Evolutionary conservation across 2,797 vertebrate species (phyloP), one percentile per base, ranked within the genome.

Genomic region (Morus bassanus): DNA sequence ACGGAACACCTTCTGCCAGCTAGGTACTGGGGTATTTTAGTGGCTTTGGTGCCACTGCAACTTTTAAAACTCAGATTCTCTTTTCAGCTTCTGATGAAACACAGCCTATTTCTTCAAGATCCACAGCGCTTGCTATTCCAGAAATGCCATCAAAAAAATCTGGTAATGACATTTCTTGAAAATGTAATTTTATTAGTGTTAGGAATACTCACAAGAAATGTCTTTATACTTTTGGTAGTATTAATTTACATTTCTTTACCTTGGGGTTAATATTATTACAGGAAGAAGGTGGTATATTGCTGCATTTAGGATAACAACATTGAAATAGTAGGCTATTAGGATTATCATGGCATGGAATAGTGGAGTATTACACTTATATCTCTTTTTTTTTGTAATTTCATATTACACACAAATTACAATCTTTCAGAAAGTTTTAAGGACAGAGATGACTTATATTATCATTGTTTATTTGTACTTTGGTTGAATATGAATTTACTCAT

Each of bases 21-120:
- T 59, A 51, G 14, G 28, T 13, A 30, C 31, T 39, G 21, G 19
- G 28, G 19, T 60, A 61, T 78, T 73, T 61, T 65, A 65, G 53
- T n/a, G 17, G 46, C 27, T 63, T 81, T 64, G 27, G 46, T 78
- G 50, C 19, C 69, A 63, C 43, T 57, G 54, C 43, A 68, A 35
- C 27, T 74, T 83, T 51, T 88, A 69, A 79, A 88, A 91, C 28
- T 48, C 56, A 51, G 31, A 48, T 91, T 95, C 41, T 95, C 91
- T 95, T 97, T 97, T 92, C 89, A 97, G 94, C 87, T 97, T 77
- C 84, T 78, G 94, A 75, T 93, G 95, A 95, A 97, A 96, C 54
- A 85, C 85, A 92, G 13, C 81, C 89, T 83, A 39, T 94, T 96
- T 89, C 94, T 93, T 91, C 96, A 86, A 94, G 95, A 95, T 70